A percentile compares a stretch with the other conserved stretches of the same genome.
Evolutionary conservation across 2,888 invertebrate genomes (phyloP).

Genomic region (Operophtera brumata): DNA sequence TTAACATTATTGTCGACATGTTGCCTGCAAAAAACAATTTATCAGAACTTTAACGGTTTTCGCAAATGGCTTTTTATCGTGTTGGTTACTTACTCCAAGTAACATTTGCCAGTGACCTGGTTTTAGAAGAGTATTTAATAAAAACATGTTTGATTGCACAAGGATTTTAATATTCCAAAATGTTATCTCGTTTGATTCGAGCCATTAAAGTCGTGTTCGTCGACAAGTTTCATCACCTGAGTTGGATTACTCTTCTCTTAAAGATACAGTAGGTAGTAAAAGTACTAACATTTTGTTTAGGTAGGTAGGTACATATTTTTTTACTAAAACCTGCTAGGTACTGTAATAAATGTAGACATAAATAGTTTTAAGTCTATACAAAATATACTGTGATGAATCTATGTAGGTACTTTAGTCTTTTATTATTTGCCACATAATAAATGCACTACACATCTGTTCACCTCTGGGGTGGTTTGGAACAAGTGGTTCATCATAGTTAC

Average conservation of each 20-base stretch:
- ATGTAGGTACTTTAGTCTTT: conserved; percentile 17
- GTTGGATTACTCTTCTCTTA: conserved; percentile 11
- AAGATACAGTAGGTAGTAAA: conserved; percentile 4
- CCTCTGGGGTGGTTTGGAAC: neutral
- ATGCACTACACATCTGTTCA: conserved; percentile 12
- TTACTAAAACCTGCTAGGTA: conserved; percentile 13
- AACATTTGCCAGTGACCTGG: conserved; percentile 2
- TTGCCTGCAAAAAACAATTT: conserved; percentile 3
- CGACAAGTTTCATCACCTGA: conserved; percentile 6
- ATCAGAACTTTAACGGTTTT: neutral
- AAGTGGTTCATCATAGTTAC: conserved; percentile 4
- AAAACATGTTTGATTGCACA: conserved; percentile 25
- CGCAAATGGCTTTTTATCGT: neutral
- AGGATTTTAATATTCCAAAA: conserved; percentile 20
- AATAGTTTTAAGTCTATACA: conserved; percentile 22
- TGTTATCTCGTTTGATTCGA: conserved; percentile 13
- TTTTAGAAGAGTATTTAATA: conserved; percentile 11
- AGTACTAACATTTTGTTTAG: conserved; percentile 13
- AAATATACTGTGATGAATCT: conserved; percentile 22
- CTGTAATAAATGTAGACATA: conserved; percentile 14
- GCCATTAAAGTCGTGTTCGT: conserved; percentile 14
- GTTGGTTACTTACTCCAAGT: neutral
- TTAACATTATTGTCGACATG: conserved; percentile 7
- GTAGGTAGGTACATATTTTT: too few species aligned
- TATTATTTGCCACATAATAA: conserved; percentile 16